These are phyloP conservation scores for Patiria miniata DNA, from an alignment of 35 echinoderm and acorn worm species.

Conservation along the genomic window DNA sequence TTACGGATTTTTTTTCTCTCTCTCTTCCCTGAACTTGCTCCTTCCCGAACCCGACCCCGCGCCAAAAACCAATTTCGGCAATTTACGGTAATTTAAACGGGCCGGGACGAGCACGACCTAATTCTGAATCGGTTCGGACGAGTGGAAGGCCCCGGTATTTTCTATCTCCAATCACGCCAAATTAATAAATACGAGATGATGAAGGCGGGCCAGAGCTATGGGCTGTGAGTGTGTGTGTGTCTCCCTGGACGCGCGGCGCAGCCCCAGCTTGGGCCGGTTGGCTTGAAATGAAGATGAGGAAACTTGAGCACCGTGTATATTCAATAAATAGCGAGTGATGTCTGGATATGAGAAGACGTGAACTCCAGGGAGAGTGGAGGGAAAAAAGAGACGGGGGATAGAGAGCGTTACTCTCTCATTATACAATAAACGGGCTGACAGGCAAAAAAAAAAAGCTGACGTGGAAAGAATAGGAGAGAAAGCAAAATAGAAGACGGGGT, in stretches of 20 bases:
- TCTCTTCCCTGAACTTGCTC: too few relatives aligned
- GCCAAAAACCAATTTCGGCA: slow-evolving; percentile 6
- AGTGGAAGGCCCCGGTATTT: slow-evolving; percentile 7
- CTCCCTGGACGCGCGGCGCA: background rate
- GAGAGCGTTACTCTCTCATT: too few relatives aligned
- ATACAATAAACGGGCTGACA: background rate
- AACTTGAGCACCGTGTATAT: slow-evolving; percentile 12
- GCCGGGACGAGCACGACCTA: background rate
- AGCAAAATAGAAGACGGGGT: too few relatives aligned
- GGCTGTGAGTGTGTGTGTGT: too few relatives aligned
- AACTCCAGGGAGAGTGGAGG: background rate
- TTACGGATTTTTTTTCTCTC: too few relatives aligned
- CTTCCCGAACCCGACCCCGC: background rate
- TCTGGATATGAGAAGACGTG: slow-evolving; percentile 1
- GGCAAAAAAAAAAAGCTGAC: too few relatives aligned
- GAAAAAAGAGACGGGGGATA: background rate
- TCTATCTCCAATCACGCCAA: slow-evolving; percentile 4
- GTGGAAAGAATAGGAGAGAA: too few relatives aligned
- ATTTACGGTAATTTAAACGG: slow-evolving; percentile 29
- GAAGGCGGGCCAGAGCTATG: too few relatives aligned
- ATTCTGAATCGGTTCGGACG: background rate
- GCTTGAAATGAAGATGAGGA: slow-evolving; percentile 10
- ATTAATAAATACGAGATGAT: slow-evolving; percentile 18
- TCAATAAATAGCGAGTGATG: slow-evolving; percentile 25
- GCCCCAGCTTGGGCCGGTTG: background rate